Evolutionary conservation across 2,797 vertebrate species (phyloP).

Genomic region (Rousettus madagascariensis): DNA sequence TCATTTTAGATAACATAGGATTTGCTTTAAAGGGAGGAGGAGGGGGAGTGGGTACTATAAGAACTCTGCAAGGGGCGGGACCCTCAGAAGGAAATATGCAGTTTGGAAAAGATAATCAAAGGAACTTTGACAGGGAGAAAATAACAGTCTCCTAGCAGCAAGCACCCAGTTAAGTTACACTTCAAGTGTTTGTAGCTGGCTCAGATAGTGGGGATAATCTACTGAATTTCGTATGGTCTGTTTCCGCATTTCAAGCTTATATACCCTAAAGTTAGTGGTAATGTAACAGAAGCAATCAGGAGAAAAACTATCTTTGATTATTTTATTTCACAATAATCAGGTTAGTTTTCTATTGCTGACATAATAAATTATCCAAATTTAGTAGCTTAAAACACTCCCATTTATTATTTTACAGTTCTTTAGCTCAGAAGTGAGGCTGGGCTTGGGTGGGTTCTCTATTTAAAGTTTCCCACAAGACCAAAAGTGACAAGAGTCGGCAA

Average conservation of each 20-base stretch:
- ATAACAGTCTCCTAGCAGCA: background rate
- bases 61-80: background rate
- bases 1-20: background rate
- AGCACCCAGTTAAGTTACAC: background rate
- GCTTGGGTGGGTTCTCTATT: background rate
- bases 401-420: background rate
- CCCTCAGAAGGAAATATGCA: background rate
- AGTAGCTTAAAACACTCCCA: background rate
- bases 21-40: background rate
- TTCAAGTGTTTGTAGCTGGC: background rate
- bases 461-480: background rate
- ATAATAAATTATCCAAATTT: background rate
- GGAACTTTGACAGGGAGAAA: background rate
- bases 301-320: background rate
- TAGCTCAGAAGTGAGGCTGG: background rate
- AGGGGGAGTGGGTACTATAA: too few relatives aligned
- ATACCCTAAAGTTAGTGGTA: background rate
- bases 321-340: background rate
- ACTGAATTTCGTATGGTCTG: background rate
- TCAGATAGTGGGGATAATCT: background rate
- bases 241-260: background rate
- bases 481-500: background rate
- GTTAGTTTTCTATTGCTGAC: background rate
- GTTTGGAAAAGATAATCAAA: conserved; percentile 17
- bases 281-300: background rate